Percentiles rank a stretch among this genome's conserved stretches.
Evolutionary conservation across 2,888 invertebrate species (phyloP).

Genomic region (Formica aserva): DNA sequence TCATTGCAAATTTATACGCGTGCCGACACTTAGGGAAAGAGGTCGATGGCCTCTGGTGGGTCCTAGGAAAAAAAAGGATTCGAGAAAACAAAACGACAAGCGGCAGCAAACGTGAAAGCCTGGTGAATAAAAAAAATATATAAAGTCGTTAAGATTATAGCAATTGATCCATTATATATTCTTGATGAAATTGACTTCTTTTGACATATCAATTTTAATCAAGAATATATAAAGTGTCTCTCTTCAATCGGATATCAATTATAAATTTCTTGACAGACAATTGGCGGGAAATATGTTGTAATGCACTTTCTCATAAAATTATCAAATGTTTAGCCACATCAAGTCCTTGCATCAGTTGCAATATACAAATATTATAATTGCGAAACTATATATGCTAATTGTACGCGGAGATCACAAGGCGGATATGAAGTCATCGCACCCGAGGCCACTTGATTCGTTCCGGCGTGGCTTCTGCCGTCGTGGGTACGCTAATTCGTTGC

Average conservation of each 20-base stretch:
- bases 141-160: background rate
- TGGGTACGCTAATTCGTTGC: slow-evolving; percentile 54
- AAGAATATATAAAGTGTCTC: background rate
- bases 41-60: slow-evolving; percentile 26
- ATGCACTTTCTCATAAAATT: background rate
- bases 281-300: background rate
- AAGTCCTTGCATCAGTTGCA: slow-evolving; percentile 4
- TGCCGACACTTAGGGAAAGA: slow-evolving; percentile 18
- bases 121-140: background rate
- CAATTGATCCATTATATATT: background rate
- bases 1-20: slow-evolving; percentile 49
- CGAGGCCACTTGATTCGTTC: slow-evolving; percentile 68
- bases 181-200: background rate
- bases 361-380: slow-evolving; percentile 33
- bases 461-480: slow-evolving; percentile 65
- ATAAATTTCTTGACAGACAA: background rate
- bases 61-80: background rate
- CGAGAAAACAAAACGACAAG: slow-evolving; percentile 10
- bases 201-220: background rate
- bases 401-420: slow-evolving; percentile 69
- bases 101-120: background rate
- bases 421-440: slow-evolving; percentile 80
- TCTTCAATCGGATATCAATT: background rate
- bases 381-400: slow-evolving; percentile 19
- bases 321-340: background rate